Evolutionary conservation across 2,888 invertebrate species (phyloP).

Genomic region (Epirrita christyi): DNA sequence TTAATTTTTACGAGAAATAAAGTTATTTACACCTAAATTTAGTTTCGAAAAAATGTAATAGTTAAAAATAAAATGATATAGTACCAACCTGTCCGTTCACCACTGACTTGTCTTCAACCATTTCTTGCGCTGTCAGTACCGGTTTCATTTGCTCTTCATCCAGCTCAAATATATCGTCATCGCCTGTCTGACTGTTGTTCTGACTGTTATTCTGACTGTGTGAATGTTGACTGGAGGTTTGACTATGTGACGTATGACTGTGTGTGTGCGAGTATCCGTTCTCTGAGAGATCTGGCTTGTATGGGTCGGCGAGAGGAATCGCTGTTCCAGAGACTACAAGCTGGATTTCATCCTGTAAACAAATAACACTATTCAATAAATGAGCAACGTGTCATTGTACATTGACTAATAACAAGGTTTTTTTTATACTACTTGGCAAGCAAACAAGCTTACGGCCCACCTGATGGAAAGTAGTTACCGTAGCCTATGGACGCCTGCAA

Average conservation of each 20-base stretch:
- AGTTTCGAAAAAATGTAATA: no score
- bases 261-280: conserved; percentile 35
- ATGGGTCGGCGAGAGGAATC: conserved; percentile 80
- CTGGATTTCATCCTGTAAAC: conserved; percentile 86
- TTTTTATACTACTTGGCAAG: no score
- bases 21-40: no score
- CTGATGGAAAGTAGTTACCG: no score
- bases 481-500: no score
- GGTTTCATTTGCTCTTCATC: conserved; percentile 88
- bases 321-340: conserved; percentile 91
- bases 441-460: no score
- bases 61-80: no score
- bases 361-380: neutral
- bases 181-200: conserved; percentile 61
- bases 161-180: conserved; percentile 93
- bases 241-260: conserved; percentile 42
- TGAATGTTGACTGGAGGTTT: conserved; percentile 43
- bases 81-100: conserved; percentile 51
- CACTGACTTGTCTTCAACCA: conserved; percentile 54
- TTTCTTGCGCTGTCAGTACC: conserved; percentile 36
- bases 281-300: conserved; percentile 45
- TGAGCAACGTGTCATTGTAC: no score
- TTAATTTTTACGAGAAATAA: no score
- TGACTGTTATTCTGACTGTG: conserved; percentile 31
- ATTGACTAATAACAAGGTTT: no score